These are phyloP conservation scores for Tympanuchus pallidicinctus DNA, from an alignment of 2,113 vertebrate genomes.

Conservation along the genomic window DNA sequence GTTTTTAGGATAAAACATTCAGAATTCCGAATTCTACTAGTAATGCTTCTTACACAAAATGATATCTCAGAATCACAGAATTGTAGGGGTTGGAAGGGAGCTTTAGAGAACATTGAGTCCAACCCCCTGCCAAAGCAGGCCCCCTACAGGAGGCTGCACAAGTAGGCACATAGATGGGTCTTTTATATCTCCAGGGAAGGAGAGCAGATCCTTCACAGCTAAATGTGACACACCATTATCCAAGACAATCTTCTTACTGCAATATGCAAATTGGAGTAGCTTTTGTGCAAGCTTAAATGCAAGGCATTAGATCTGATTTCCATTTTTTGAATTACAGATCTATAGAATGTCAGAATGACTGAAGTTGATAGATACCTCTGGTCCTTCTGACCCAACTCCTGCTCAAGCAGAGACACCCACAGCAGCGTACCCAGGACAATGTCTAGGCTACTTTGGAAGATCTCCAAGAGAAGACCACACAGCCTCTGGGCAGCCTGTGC, in stretches of 20 bases:
- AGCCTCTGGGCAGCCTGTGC: neutral
- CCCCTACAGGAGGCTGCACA: too few relatives aligned
- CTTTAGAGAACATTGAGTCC: too few relatives aligned
- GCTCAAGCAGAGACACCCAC: neutral
- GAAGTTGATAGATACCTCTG: neutral
- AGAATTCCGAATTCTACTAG: neutral
- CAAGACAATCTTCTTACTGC: neutral
- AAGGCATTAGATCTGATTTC: neutral
- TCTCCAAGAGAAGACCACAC: neutral
- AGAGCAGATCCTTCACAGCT: neutral
- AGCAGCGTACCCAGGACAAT: neutral
- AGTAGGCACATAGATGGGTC: too few relatives aligned
- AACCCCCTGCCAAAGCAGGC: too few relatives aligned
- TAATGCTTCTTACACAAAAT: neutral
- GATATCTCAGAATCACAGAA: neutral
- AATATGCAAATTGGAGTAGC: neutral
- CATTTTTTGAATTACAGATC: neutral
- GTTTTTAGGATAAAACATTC: neutral
- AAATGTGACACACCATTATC: neutral
- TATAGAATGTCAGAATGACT: neutral
- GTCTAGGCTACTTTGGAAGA: neutral
- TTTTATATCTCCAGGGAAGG: too few relatives aligned
- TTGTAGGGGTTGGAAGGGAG: too few relatives aligned
- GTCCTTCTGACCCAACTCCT: neutral
- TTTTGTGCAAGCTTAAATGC: neutral